These are phyloP conservation scores for Orius laevigatus DNA, from an alignment of 1,140 invertebrate species.

Conservation along the genomic window DNA sequence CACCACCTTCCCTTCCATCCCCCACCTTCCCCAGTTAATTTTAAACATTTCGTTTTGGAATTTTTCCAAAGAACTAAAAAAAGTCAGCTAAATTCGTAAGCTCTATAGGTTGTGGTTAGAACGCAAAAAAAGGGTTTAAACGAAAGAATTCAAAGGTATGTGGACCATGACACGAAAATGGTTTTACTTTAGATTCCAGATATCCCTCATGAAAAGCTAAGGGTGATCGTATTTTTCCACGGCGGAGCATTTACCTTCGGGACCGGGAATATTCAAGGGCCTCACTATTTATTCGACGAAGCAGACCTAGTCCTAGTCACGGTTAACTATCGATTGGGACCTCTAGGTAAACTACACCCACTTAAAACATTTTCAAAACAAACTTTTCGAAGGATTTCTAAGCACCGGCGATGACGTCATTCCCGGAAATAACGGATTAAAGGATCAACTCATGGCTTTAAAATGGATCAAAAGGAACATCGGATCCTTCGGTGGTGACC, in stretches of 20 bases:
- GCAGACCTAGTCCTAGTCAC: constrained; percentile 19
- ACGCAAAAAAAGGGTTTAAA: too few relatives aligned
- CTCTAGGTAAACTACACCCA: constrained; percentile 16
- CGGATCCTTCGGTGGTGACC: constrained; percentile 38
- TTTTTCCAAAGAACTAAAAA: too few relatives aligned
- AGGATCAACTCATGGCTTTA: constrained; percentile 44
- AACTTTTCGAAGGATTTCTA: constrained; percentile 30
- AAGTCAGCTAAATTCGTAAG: too few relatives aligned
- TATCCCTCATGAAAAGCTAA: too few relatives aligned
- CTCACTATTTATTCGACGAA: constrained; percentile 19
- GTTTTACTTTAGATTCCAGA: too few relatives aligned
- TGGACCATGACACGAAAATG: too few relatives aligned
- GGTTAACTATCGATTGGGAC: constrained; percentile 21
- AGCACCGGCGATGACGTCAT: constrained; percentile 33
- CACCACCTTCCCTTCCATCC: too few relatives aligned
- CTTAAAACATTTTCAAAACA: too few relatives aligned
- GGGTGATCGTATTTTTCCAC: neutral
- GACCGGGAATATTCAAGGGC: constrained; percentile 12
- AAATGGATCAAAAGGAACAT: constrained; percentile 44
- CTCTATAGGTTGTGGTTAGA: too few relatives aligned
- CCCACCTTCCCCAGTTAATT: too few relatives aligned
- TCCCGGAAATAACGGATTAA: constrained; percentile 41
- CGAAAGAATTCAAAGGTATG: too few relatives aligned
- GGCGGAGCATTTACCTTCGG: neutral
- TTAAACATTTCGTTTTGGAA: too few relatives aligned